A percentile compares a stretch with the other conserved stretches of the same genome.
Evolutionary conservation across 2,888 invertebrate genomes (phyloP).

Genomic region (Tachina lurida): DNA sequence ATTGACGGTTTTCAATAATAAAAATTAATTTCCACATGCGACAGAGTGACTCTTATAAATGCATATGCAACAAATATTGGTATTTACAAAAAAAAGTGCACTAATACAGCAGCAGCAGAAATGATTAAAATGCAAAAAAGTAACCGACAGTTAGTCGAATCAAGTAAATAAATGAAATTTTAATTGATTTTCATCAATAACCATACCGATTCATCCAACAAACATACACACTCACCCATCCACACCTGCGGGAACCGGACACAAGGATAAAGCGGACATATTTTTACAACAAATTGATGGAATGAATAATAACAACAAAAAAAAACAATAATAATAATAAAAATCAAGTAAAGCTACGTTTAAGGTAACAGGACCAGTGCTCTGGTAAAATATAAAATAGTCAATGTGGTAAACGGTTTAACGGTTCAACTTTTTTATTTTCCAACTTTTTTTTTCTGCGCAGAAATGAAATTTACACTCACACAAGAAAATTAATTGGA

Average conservation of each 20-base stretch:
- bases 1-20: slow-evolving; percentile 49
- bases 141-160: slow-evolving; percentile 59
- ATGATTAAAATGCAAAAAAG: slow-evolving; percentile 34
- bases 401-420: slow-evolving; percentile 60
- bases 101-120: slow-evolving; percentile 26
- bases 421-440: slow-evolving; percentile 33
- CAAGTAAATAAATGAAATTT: slow-evolving; percentile 67
- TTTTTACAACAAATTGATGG: slow-evolving; percentile 48
- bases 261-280: slow-evolving; percentile 30
- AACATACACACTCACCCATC: no score
- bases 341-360: slow-evolving; percentile 13
- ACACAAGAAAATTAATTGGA: slow-evolving; percentile 78
- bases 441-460: slow-evolving; percentile 32
- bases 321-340: not conserved
- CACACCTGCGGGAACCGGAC: slow-evolving; percentile 1
- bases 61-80: slow-evolving; percentile 39
- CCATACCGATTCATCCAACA: slow-evolving; percentile 33
- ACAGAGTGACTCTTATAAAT: slow-evolving; percentile 43
- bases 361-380: slow-evolving; percentile 44
- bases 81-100: slow-evolving; percentile 4
- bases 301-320: not conserved
- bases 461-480: slow-evolving; percentile 64
- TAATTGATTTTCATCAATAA: slow-evolving; percentile 69
- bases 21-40: slow-evolving; percentile 49
- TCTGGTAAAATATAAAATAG: slow-evolving; percentile 53